Base-by-base conservation (phyloP, 1,140 invertebrate genomes). In the Lethrus apterus region DNA sequence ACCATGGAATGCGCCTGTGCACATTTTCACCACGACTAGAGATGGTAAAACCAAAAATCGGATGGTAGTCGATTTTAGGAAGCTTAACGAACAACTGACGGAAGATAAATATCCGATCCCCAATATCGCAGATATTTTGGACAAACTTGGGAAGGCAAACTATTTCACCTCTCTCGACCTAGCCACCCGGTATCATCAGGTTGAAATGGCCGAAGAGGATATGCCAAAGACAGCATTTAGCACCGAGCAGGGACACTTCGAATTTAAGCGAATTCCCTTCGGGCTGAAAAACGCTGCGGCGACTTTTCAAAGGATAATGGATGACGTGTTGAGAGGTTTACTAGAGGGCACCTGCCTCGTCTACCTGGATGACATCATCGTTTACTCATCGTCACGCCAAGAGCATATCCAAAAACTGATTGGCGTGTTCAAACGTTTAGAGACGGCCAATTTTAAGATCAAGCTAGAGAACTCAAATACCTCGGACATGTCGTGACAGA, bases 51-150 rank as follows among this genome's bases (percentile, higher is more conserved):
- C 43, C 35, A 58, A 65, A 50, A 60, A 45, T 43, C 31, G 59
- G 8, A 35, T 65, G 20, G 58, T 60, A 1, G 52, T 64, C 7
- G 60, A 64, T 41, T 63, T 51, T 44, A 26, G 60, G 14, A 57
- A 57, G 51, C 29, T 63, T 11, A 66, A 64, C 52, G 36, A 55
- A 20, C 43, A 52, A 9, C 62, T 59, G 5, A 49, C 61, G 13
- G 30, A 51, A 3, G 72, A 75, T 50, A 44, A 52, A 21, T 76
- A 60, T 56, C 72, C 73, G 2, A 54, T 77, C 4, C 72, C 74
- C 4, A 57, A 66, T 9, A 71, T 74, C n/a, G 62, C 62, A 14
- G 66, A 73, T 18, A 57, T 63, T 32, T 50, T 77, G 19, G 59
- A 69, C 34, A 59, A 60, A 45, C 46, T 75, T 21, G 56, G 57